These are phyloP conservation scores for Delia radicum DNA, from an alignment of 1,140 invertebrate species.

Conservation along the genomic window DNA sequence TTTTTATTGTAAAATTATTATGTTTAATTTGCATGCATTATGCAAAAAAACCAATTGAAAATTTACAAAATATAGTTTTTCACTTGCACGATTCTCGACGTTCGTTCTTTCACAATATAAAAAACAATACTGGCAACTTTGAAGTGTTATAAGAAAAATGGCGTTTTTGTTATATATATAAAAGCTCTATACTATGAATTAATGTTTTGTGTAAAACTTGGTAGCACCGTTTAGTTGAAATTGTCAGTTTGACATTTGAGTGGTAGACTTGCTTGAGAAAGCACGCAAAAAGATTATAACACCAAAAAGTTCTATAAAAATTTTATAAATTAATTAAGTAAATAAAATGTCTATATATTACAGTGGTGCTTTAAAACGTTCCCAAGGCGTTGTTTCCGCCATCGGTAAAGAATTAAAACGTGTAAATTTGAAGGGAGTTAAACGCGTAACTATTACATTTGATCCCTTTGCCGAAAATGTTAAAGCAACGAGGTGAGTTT, in stretches of 20 bases:
- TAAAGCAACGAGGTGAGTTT: slow-evolving; percentile 66
- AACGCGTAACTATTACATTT: slow-evolving; percentile 74
- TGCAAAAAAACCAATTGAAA: slow-evolving; percentile 52
- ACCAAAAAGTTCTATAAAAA: slow-evolving; percentile 25
- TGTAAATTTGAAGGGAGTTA: slow-evolving; percentile 77
- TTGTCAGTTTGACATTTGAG: not conserved
- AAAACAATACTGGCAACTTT: slow-evolving; percentile 28
- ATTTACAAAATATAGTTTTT: slow-evolving; percentile 33
- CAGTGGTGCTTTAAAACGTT: slow-evolving; percentile 65
- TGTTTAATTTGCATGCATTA: slow-evolving; percentile 52
- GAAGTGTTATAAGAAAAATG: slow-evolving; percentile 5
- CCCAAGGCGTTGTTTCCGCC: slow-evolving; percentile 65
- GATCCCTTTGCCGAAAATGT: slow-evolving; percentile 79
- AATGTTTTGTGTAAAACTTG: not conserved
- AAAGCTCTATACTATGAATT: not conserved
- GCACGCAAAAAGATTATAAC: slow-evolving; percentile 32
- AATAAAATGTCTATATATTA: slow-evolving; percentile 66
- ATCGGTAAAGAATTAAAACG: slow-evolving; percentile 68
- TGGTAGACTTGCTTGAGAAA: not conserved
- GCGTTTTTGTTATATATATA: not conserved
- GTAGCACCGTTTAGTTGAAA: not conserved
- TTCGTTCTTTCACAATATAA: slow-evolving; percentile 26
- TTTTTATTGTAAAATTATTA: slow-evolving; percentile 43
- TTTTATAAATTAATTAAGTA: slow-evolving; percentile 5
- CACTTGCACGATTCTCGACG: slow-evolving; percentile 28